phyloP scores from a whole-genome alignment of 2,113 vertebrate species.

The Jacana jacana region DNA sequence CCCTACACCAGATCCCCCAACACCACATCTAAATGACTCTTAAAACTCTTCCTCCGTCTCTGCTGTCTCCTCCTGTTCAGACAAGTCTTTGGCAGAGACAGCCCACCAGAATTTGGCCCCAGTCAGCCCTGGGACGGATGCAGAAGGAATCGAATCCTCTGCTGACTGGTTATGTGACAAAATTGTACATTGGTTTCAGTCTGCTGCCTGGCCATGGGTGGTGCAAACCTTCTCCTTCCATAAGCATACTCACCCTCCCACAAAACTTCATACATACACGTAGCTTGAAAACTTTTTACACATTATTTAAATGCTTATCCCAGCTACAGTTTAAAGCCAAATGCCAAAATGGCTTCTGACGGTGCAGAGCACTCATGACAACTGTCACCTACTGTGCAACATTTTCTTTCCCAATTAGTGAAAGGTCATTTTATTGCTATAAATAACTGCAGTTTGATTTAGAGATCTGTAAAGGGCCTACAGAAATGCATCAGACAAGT shows the following conservation, averaged over 20 bases:
- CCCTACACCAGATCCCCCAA: no score
- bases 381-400: not conserved
- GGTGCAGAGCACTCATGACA: not conserved
- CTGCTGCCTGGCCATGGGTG: not conserved
- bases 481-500: not conserved
- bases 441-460: not conserved
- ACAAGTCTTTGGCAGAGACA: not conserved
- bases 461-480: not conserved
- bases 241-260: not conserved
- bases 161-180: not conserved
- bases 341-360: not conserved
- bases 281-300: not conserved
- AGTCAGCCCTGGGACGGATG: not conserved
- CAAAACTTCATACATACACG: not conserved
- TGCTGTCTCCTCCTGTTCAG: not conserved
- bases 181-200: not conserved
- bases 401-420: slow-evolving; percentile 27
- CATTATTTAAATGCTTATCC: not conserved
- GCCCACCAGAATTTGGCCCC: not conserved
- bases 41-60: not conserved
- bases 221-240: not conserved
- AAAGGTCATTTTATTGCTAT: slow-evolving; percentile 26
- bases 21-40: no score
- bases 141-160: not conserved
- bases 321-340: not conserved